These are phyloP conservation scores for Synaphobranchus kaupii DNA, from an alignment of 2,797 vertebrate species.

Conservation along the genomic window DNA sequence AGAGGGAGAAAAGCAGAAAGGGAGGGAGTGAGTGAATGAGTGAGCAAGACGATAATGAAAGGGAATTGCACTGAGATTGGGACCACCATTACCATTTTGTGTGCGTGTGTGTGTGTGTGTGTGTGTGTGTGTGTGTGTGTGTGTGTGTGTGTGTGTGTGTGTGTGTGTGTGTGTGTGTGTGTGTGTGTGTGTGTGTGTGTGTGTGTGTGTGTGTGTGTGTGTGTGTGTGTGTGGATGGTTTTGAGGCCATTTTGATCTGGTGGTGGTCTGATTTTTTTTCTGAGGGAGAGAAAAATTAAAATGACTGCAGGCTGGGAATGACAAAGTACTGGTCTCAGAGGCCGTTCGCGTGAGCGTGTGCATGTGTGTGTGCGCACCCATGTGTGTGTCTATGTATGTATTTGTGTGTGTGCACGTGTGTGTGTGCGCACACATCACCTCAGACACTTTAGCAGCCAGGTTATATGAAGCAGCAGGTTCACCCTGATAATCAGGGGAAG, in stretches of 20 bases:
- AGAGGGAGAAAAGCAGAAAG: too few species aligned
- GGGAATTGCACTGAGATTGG: conserved; percentile 8
- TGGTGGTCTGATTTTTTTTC: conserved; percentile 55
- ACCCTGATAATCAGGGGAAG: neutral
- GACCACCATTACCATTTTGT: neutral
- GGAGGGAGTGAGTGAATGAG: conserved; percentile 36
- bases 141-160: neutral
- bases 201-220: conserved; percentile 43
- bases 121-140: neutral
- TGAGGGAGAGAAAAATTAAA: conserved; percentile 66
- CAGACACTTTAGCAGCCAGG: neutral
- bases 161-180: conserved; percentile 37
- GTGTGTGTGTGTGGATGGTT: conserved; percentile 41
- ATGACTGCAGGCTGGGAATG: conserved; percentile 38
- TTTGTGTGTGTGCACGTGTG: neutral
- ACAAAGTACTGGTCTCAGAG: neutral
- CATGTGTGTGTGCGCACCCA: neutral
- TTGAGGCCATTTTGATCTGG: conserved; percentile 66
- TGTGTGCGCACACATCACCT: neutral
- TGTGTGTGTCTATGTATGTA: neutral
- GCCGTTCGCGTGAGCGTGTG: neutral
- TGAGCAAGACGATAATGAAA: conserved; percentile 23
- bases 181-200: conserved; percentile 36
- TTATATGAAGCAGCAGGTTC: neutral
- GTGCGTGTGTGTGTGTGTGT: neutral